Percentiles rank a stretch among this genome's conserved stretches.
Conservation (phyloP, 2,888 invertebrate genomes). For the Nomada hirtipes region DNA sequence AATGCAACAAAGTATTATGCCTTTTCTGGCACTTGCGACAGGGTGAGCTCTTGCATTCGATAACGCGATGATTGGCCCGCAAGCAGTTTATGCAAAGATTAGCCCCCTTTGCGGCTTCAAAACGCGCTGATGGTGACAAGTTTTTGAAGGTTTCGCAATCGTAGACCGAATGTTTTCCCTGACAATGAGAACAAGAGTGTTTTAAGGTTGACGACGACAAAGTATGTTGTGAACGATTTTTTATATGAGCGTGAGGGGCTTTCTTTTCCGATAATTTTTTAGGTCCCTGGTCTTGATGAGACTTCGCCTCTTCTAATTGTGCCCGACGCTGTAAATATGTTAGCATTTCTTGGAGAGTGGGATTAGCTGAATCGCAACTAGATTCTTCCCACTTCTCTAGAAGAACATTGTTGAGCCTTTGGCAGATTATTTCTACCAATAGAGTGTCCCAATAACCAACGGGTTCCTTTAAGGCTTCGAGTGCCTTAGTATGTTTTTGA, state of each 20-base stretch:
- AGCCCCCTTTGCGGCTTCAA: background rate
- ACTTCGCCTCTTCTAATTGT: background rate
- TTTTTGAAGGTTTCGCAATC: background rate
- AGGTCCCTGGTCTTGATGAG: background rate
- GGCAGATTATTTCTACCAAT: too few species aligned
- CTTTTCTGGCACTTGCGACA: conserved; percentile 7
- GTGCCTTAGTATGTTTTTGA: too few species aligned
- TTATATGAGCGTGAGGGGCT: background rate
- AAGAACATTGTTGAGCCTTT: too few species aligned
- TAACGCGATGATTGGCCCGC: background rate
- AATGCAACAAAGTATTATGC: conserved; percentile 6
- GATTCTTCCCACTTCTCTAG: too few species aligned
- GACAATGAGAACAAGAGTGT: background rate
- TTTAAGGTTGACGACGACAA: background rate
- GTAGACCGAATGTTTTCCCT: background rate
- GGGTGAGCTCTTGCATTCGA: background rate
- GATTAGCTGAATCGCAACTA: too few species aligned
- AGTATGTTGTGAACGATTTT: background rate
- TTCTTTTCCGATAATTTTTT: too few species aligned
- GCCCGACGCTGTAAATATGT: background rate
- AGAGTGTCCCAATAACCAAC: too few species aligned
- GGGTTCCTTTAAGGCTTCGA: too few species aligned
- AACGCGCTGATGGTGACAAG: background rate
- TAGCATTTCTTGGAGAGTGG: background rate
- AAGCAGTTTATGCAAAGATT: conserved; percentile 8